Base-by-base conservation (phyloP, 2,797 vertebrate genomes). In the Mastacembelus armatus region DNA sequence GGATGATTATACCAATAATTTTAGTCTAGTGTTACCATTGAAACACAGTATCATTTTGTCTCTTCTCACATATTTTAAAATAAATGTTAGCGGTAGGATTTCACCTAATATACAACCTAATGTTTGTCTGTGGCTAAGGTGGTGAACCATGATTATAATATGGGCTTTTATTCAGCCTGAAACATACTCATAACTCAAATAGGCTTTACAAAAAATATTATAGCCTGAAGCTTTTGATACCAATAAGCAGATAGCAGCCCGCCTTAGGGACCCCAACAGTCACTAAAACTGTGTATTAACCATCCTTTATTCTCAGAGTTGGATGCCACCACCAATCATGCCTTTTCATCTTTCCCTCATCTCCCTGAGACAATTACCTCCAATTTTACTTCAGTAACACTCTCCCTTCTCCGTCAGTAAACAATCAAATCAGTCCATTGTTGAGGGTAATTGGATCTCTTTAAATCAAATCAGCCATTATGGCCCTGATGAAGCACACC, bases 391-490 rank as follows among this genome's bases (percentile, higher is more conserved):
- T 87, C 85, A 85, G 81, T 89, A 89, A 88, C 85, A 80, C 73
- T 89, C 83, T 82, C 84, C 75, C 65, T 86, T 88, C 88, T 83
- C 71, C 69, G 22, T 83, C 89, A 79, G 86, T 88, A 89, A 92
- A 92, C 91, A 92, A 91, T 91, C 89, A 88, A 87, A 91, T 90
- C 75, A 59, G 85, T 86, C 85, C 60, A 85, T 88, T 87, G 90
- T 90, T 78, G 83, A 83, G 74, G 78, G 85, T 91, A 92, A 92
- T 90, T 89, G 87, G 86, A 90, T 89, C 86, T 87, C 85, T 91
- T 90, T 89, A 90, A 91, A 92, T 91, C 89, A 90, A 89, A 91
- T 91, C 88, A 90, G 79, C 88, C 83, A 84, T 89, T 85, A 87
- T 78, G 77, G 87, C 66, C 72, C 68, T 83, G 88, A 90, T 90